phyloP scores from a whole-genome alignment of 2,797 vertebrate species.

The Centropyge bicolor region DNA sequence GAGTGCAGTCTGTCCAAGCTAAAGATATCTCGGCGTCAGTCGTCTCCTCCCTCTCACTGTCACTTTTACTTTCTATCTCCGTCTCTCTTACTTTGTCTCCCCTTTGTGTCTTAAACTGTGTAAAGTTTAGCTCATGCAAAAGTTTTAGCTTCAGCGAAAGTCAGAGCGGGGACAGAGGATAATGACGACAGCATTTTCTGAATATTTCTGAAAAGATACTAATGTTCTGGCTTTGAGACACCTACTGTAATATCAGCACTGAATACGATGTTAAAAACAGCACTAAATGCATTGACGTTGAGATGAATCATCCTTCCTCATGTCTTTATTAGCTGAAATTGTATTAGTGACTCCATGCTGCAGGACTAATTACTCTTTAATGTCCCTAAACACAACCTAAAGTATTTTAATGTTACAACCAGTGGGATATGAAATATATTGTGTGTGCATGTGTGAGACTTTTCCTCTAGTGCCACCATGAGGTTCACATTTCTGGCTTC shows the following conservation, averaged over 20 bases:
- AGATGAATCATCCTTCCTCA: conserved; percentile 3
- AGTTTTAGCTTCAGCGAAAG: conserved; percentile 38
- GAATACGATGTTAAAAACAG: conserved; percentile 11
- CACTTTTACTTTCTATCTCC: conserved; percentile 52
- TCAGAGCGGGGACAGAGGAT: background rate
- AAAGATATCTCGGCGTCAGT: conserved; percentile 64
- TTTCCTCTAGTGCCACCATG: background rate
- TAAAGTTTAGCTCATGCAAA: conserved; percentile 46
- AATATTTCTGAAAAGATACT: background rate
- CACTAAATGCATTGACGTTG: background rate
- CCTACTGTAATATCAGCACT: background rate
- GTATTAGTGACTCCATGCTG: background rate
- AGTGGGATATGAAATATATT: background rate
- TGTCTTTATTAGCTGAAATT: conserved; percentile 15
- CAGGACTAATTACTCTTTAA: background rate
- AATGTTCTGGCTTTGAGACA: background rate
- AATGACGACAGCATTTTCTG: background rate
- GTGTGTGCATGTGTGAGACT: background rate
- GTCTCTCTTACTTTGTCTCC: conserved; percentile 46
- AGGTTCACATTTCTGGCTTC: background rate
- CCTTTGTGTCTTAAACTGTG: conserved; percentile 25
- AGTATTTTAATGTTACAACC: background rate
- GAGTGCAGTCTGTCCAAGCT: conserved; percentile 68
- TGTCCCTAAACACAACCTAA: conserved; percentile 18
- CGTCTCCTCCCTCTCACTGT: conserved; percentile 54